phyloP scores from a whole-genome alignment of 1,140 invertebrate species.

The Nephila pilipes region DNA sequence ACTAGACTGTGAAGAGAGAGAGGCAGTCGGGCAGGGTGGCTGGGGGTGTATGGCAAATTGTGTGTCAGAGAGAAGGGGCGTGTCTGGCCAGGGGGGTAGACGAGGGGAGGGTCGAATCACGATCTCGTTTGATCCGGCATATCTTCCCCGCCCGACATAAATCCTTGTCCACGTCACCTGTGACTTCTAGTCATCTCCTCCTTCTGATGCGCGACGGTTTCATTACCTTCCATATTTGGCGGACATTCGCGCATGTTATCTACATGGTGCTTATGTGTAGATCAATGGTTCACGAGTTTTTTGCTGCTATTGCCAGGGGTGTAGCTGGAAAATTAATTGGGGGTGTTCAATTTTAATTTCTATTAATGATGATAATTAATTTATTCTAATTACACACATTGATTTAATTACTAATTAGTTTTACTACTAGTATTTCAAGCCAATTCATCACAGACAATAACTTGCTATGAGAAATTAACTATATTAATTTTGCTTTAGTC shows the following conservation, averaged over 20 bases:
- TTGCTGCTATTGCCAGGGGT: too few relatives aligned
- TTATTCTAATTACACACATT: too few relatives aligned
- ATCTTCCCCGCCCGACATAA: slow-evolving; percentile 70
- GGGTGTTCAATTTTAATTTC: too few relatives aligned
- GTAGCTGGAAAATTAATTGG: too few relatives aligned
- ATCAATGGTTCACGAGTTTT: too few relatives aligned
- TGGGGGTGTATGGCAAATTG: background rate
- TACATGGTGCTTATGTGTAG: too few relatives aligned
- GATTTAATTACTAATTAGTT: too few relatives aligned
- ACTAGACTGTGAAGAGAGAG: background rate
- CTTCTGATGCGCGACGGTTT: background rate
- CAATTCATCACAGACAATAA: too few relatives aligned
- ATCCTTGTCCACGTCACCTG: slow-evolving; percentile 74
- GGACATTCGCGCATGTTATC: background rate
- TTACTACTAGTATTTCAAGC: too few relatives aligned
- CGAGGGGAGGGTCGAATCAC: slow-evolving; percentile 64
- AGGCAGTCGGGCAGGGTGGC: background rate
- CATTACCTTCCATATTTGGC: slow-evolving; percentile 59
- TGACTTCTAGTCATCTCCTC: slow-evolving; percentile 64
- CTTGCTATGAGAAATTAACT: too few relatives aligned
- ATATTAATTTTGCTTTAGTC: too few relatives aligned
- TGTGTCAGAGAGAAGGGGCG: slow-evolving; percentile 36
- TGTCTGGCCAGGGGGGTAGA: slow-evolving; percentile 15
- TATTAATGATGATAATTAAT: too few relatives aligned
- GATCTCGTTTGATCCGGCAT: slow-evolving; percentile 74